Evolutionary conservation across 1,140 invertebrate species (phyloP).

Genomic region (Zeugodacus cucurbitae): DNA sequence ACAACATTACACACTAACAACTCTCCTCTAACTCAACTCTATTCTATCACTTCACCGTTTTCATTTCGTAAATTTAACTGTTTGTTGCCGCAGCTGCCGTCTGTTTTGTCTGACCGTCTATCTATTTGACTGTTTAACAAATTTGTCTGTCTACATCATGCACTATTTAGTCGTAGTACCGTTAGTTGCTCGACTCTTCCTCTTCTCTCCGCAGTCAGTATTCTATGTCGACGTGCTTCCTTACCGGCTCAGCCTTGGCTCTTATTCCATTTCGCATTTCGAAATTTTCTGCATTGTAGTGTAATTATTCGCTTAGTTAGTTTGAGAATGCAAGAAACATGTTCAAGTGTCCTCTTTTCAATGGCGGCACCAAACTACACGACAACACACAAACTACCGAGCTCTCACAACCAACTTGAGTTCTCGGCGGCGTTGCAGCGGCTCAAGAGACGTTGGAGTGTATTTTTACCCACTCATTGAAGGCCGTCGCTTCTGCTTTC

Average conservation of each 20-base stretch:
- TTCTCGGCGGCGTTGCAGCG: neutral
- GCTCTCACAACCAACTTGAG: neutral
- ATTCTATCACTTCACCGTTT: neutral
- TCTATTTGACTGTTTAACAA: constrained; percentile 16
- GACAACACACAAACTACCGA: neutral
- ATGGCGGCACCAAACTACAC: neutral
- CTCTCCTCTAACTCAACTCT: neutral
- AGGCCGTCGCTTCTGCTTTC: constrained; percentile 3
- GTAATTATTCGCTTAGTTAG: constrained; percentile 39
- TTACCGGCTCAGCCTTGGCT: neutral
- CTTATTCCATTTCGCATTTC: neutral
- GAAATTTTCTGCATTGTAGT: constrained; percentile 30
- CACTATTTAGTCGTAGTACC: neutral
- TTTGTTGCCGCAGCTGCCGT: constrained; percentile 3
- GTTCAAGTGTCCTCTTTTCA: constrained; percentile 36
- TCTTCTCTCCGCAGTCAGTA: neutral
- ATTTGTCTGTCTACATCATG: constrained; percentile 6
- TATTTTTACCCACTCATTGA: neutral
- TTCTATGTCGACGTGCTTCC: neutral
- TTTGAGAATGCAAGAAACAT: constrained; percentile 39
- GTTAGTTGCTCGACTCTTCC: neutral
- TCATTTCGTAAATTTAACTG: neutral
- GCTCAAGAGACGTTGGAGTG: neutral
- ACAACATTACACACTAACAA: neutral
- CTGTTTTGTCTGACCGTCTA: neutral